These are phyloP conservation scores for Euplagia quadripunctaria DNA, from an alignment of 2,888 invertebrate species.

Conservation along the genomic window DNA sequence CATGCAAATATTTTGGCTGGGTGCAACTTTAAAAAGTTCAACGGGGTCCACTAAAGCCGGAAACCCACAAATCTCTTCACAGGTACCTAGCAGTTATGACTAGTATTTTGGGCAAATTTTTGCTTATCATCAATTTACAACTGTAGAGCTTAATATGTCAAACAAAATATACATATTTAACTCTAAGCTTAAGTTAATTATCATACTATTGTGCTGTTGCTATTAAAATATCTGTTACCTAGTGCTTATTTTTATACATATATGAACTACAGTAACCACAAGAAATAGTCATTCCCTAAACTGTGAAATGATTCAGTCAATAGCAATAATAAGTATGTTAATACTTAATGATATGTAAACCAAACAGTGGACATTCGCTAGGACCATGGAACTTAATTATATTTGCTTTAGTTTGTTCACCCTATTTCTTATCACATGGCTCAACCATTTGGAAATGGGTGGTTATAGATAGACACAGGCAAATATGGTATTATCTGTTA, in stretches of 20 bases:
- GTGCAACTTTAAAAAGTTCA: no score
- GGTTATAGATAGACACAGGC: no score
- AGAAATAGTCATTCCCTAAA: no score
- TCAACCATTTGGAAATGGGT: no score
- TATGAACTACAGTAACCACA: no score
- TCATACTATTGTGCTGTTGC: constrained; percentile 11
- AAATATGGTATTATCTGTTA: no score
- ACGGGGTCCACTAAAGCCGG: no score
- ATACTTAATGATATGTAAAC: neutral
- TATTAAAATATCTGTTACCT: neutral
- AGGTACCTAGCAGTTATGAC: neutral
- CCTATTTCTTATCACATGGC: no score
- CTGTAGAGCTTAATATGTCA: neutral
- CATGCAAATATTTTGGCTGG: no score
- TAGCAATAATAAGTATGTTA: neutral
- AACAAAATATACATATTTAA: neutral
- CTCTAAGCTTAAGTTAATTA: neutral
- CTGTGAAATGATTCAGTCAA: no score
- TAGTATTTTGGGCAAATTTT: neutral
- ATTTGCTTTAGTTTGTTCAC: neutral
- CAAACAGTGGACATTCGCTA: neutral
- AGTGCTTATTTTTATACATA: neutral
- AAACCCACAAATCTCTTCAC: no score
- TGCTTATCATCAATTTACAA: neutral
- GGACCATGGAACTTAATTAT: neutral